These are phyloP conservation scores for Propsilocerus akamusi DNA, from an alignment of 1,140 invertebrate species.

Conservation along the genomic window DNA sequence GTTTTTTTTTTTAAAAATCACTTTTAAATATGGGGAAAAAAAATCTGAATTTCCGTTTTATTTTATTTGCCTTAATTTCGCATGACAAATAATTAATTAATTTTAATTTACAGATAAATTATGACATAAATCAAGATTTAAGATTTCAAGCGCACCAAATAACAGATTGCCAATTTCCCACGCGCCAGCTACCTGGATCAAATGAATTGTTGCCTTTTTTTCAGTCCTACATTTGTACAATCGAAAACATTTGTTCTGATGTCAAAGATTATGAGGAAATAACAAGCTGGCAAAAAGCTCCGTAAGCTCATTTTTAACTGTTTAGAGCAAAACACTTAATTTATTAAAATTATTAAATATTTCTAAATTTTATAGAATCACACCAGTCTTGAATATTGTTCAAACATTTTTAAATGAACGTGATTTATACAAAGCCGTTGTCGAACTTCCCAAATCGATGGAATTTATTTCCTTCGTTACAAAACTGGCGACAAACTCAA, in stretches of 20 bases:
- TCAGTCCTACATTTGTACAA: conserved; percentile 42
- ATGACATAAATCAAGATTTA: conserved; percentile 9
- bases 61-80: no score
- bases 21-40: no score
- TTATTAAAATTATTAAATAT: not conserved
- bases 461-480: conserved; percentile 36
- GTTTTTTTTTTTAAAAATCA: no score
- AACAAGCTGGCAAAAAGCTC: conserved; percentile 36
- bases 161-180: conserved; percentile 32
- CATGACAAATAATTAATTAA: not conserved
- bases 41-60: no score
- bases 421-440: conserved; percentile 26
- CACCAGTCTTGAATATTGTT: conserved; percentile 24
- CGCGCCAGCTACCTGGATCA: conserved; percentile 35
- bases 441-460: conserved; percentile 32
- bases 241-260: conserved; percentile 37
- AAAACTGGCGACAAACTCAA: conserved; percentile 33
- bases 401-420: conserved; percentile 28
- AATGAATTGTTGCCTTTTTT: conserved; percentile 37
- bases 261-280: conserved; percentile 35
- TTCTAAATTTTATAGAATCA: conserved; percentile 24
- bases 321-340: no score
- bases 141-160: conserved; percentile 16
- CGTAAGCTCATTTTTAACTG: conserved; percentile 25
- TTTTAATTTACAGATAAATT: not conserved